Percentiles rank a stretch among this genome's conserved stretches.
Evolutionary conservation across 2,888 invertebrate genomes (phyloP).

Genomic region (Drosophila kambysellisi): DNA sequence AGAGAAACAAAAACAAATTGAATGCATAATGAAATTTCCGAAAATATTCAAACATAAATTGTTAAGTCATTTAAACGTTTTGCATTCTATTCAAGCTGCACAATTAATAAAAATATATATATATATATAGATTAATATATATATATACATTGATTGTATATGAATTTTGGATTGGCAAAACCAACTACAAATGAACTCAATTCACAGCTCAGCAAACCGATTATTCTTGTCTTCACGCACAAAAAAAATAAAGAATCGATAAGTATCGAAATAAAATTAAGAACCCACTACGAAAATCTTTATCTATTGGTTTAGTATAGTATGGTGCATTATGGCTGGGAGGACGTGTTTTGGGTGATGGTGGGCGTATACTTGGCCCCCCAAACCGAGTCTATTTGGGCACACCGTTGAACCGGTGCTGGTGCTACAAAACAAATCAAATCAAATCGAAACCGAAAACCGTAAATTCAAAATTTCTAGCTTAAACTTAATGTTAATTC

Average conservation of each 20-base stretch:
- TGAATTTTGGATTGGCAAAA: neutral
- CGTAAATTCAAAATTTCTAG: constrained; percentile 54
- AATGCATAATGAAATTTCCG: constrained; percentile 7
- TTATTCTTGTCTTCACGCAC: constrained; percentile 5
- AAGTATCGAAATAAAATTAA: neutral
- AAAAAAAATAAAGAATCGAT: neutral
- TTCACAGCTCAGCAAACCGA: constrained; percentile 20
- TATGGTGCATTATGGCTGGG: constrained; percentile 43
- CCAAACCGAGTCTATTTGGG: constrained; percentile 16
- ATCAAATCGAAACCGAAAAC: constrained; percentile 59
- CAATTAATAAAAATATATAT: constrained; percentile 21
- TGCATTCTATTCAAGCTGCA: constrained; percentile 20
- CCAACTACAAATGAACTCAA: constrained; percentile 43
- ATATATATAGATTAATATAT: neutral
- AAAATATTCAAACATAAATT: constrained; percentile 4
- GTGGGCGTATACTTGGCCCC: constrained; percentile 5
- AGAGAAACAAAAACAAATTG: constrained; percentile 7
- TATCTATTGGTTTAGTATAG: constrained; percentile 19
- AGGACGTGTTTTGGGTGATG: constrained; percentile 5
- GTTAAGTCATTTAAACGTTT: constrained; percentile 11
- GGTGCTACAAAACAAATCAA: constrained; percentile 59
- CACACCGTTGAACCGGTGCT: constrained; percentile 26
- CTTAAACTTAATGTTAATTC: constrained; percentile 38
- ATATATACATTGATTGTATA: neutral
- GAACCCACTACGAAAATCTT: constrained; percentile 17